phyloP scores from a whole-genome alignment of 2,888 invertebrate species.

The Terebella lapidaria region DNA sequence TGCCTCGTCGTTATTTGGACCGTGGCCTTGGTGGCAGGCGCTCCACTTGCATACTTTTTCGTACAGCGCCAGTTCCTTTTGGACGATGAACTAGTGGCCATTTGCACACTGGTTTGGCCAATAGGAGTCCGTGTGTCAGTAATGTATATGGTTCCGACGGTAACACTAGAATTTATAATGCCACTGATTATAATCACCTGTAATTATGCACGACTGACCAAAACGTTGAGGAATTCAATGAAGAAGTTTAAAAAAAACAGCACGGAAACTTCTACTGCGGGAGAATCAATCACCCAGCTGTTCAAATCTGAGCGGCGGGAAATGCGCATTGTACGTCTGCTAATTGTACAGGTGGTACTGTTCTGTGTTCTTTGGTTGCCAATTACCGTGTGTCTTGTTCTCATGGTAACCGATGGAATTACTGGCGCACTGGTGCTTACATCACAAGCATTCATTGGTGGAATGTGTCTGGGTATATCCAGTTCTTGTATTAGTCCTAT shows the following conservation, averaged over 20 bases:
- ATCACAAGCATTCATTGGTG: background rate
- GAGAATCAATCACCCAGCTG: too few relatives aligned
- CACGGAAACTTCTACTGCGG: too few relatives aligned
- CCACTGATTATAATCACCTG: constrained; percentile 2
- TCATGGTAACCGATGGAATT: background rate
- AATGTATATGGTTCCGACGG: constrained; percentile 1
- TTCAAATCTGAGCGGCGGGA: constrained; percentile 12
- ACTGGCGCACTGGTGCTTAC: background rate
- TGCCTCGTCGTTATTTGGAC: background rate
- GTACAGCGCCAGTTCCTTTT: constrained; percentile 23
- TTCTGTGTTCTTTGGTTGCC: background rate
- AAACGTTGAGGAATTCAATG: background rate
- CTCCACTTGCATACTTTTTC: constrained; percentile 32
- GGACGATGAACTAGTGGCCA: constrained; percentile 17
- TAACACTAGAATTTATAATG: background rate
- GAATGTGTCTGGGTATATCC: background rate
- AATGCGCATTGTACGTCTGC: background rate
- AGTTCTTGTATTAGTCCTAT: background rate
- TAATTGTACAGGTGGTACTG: background rate
- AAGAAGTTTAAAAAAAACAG: background rate
- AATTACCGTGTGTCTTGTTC: background rate
- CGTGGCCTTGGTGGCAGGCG: constrained; percentile 11
- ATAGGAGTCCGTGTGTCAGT: background rate
- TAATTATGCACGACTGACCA: constrained; percentile 2
- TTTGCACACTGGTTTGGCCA: constrained; percentile 38